Conservation (phyloP, 2,113 vertebrate genomes). For the Gymnobelideus leadbeateri region DNA sequence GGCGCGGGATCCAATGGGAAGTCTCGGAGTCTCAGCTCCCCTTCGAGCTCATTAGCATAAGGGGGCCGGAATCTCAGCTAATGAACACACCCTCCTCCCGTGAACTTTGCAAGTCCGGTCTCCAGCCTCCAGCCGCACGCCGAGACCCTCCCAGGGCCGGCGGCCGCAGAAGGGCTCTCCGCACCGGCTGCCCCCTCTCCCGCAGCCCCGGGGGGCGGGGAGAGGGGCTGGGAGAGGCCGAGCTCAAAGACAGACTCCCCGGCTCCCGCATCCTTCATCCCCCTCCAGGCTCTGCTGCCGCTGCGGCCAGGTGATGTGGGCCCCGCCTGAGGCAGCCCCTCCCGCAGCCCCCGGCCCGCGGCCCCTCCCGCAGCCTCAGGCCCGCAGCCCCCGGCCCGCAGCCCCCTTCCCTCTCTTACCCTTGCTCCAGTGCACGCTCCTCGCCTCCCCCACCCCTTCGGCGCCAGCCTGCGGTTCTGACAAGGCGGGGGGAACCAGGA, state of each 20-base stretch:
- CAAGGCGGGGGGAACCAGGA: conserved; percentile 76
- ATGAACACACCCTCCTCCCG: conserved; percentile 15
- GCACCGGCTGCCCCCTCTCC: not conserved
- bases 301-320: not conserved
- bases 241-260: not conserved
- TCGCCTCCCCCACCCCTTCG: conserved; percentile 19
- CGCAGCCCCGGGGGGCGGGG: not conserved
- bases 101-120: conserved; percentile 51
- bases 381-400: too few species aligned
- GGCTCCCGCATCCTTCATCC: not conserved
- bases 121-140: not conserved
- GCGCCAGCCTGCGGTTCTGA: conserved; percentile 77
- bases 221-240: not conserved
- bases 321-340: too few species aligned
- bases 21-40: not conserved
- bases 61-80: not conserved
- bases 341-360: too few species aligned
- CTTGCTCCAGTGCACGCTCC: conserved; percentile 64
- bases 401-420: conserved; percentile 51
- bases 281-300: not conserved
- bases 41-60: conserved; percentile 19
- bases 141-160: too few species aligned
- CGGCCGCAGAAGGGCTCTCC: conserved; percentile 52
- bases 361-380: too few species aligned
- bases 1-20: not conserved